Percentiles rank a stretch among this genome's conserved stretches.
Conservation (phyloP, 1,140 invertebrate genomes). For the Aphidius ervi region DNA sequence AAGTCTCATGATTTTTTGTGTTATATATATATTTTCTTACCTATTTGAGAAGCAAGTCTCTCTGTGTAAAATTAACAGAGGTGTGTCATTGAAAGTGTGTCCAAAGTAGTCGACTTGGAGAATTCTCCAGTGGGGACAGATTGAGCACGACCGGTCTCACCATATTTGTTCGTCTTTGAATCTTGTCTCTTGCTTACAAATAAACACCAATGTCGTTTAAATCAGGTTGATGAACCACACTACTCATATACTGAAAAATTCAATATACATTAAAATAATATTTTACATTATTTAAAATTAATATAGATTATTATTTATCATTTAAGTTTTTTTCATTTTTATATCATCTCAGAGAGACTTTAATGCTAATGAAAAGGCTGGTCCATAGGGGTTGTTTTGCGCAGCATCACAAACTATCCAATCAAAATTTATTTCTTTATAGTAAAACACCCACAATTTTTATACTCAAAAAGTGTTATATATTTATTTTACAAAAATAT, state of each 20-base stretch:
- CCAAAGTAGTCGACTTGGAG: too few species aligned
- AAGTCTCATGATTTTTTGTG: too few species aligned
- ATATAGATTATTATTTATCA: too few species aligned
- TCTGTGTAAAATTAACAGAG: not conserved
- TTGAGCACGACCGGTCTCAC: conserved; percentile 2
- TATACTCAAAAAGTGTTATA: too few species aligned
- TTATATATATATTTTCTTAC: not conserved
- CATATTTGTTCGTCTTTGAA: not conserved
- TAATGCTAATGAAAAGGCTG: not conserved
- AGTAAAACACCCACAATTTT: too few species aligned
- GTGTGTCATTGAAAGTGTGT: not conserved
- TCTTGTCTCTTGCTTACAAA: not conserved
- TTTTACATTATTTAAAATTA: too few species aligned
- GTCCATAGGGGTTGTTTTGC: conserved; percentile 10
- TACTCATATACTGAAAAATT: too few species aligned
- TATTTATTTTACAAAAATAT: not conserved
- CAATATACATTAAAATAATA: not conserved
- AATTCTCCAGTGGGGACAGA: too few species aligned
- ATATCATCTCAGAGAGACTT: too few species aligned
- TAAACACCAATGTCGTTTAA: not conserved
- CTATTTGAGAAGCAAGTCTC: not conserved
- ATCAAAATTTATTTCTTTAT: not conserved
- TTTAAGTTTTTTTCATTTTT: too few species aligned
- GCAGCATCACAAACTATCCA: conserved; percentile 3
- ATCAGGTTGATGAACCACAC: not conserved